Conservation (phyloP, 2,113 vertebrate genomes). For the Scalopus aquaticus region DNA sequence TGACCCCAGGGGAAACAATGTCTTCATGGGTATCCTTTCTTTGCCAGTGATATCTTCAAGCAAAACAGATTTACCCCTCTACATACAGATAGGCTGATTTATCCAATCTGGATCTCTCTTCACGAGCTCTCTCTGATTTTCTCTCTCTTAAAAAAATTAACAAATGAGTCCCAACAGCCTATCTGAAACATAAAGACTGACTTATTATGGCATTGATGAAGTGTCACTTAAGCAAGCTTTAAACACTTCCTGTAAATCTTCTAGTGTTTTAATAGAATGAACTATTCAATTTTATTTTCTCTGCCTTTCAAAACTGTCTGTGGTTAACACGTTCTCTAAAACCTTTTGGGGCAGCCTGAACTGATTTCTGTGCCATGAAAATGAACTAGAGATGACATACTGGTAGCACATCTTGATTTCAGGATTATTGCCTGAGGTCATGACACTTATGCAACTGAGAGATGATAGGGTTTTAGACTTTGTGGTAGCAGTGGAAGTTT, state of each 20-base stretch:
- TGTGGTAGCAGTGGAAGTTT: not conserved
- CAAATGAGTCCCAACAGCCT: slow-evolving; percentile 63
- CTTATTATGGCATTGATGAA: slow-evolving; percentile 71
- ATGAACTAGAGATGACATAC: slow-evolving; percentile 27
- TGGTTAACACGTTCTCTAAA: slow-evolving; percentile 51
- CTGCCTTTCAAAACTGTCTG: slow-evolving; percentile 28
- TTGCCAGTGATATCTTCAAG: slow-evolving; percentile 50
- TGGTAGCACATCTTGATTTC: slow-evolving; percentile 23
- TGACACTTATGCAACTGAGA: slow-evolving; percentile 46
- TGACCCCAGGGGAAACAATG: slow-evolving; percentile 12
- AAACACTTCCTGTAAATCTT: slow-evolving; percentile 63
- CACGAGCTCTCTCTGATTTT: not conserved
- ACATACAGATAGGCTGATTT: slow-evolving; percentile 55
- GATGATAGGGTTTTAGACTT: slow-evolving; percentile 1
- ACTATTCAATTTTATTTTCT: slow-evolving; percentile 60
- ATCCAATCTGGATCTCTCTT: slow-evolving; percentile 59
- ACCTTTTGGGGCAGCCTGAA: not conserved
- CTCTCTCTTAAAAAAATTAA: slow-evolving; percentile 58
- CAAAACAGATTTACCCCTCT: slow-evolving; percentile 47
- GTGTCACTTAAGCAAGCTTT: slow-evolving; percentile 74
- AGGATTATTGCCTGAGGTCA: slow-evolving; percentile 47
- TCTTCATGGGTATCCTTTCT: slow-evolving; percentile 39
- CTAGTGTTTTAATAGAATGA: slow-evolving; percentile 73
- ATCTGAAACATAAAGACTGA: slow-evolving; percentile 56
- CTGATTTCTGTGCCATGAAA: slow-evolving; percentile 34